Evolutionary conservation across 2,113 vertebrate genomes (phyloP).

Genomic region (Zosterops borbonicus): DNA sequence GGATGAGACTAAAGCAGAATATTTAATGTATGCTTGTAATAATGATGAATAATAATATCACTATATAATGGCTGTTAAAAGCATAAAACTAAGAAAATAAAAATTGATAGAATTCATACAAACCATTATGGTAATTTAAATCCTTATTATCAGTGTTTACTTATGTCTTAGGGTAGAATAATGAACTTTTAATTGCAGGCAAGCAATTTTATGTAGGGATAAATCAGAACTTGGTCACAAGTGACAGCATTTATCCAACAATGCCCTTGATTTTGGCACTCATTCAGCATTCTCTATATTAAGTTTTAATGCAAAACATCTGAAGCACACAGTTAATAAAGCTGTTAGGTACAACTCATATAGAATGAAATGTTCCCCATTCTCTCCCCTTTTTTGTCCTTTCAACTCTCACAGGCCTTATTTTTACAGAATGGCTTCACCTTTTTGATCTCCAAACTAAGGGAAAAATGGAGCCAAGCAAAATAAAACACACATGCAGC

Average conservation of each 20-base stretch:
- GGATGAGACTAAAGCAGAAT: background rate
- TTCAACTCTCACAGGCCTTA: background rate
- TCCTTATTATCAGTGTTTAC: constrained; percentile 8
- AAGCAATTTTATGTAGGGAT: constrained; percentile 30
- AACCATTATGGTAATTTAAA: constrained; percentile 23
- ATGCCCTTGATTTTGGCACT: constrained; percentile 28
- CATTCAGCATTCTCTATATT: background rate
- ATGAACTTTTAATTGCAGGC: constrained; percentile 13
- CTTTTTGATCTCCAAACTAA: constrained; percentile 41
- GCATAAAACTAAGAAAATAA: constrained; percentile 5
- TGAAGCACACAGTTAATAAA: constrained; percentile 34
- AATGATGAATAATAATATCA: constrained; percentile 7
- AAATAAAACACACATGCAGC: constrained; percentile 25
- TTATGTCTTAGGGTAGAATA: constrained; percentile 15
- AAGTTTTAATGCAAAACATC: constrained; percentile 48
- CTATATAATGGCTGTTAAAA: background rate
- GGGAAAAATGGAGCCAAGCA: background rate
- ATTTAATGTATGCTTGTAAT: background rate
- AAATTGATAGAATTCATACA: background rate
- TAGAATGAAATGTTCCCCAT: background rate
- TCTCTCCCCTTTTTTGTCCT: background rate
- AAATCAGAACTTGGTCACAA: background rate
- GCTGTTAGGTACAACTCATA: background rate
- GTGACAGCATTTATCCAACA: constrained; percentile 6
- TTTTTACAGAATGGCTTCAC: constrained; percentile 30